Evolutionary conservation across 2,888 invertebrate species (phyloP), one percentile per base, ranked within the genome.

Genomic region (Pilophorus perplexus): DNA sequence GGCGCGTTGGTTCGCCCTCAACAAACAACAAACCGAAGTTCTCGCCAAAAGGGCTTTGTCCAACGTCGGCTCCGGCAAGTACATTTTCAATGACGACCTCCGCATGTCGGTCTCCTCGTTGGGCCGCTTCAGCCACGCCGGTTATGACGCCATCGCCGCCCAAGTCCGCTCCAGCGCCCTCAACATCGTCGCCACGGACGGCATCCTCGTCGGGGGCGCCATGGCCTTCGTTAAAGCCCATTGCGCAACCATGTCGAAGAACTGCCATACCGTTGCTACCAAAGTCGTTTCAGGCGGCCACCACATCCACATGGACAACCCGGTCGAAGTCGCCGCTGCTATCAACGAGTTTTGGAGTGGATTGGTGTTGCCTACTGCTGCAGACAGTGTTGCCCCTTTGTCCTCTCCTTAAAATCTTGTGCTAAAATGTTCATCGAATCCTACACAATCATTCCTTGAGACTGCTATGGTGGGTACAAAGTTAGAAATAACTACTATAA

Each of bases 261-360:
- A 37, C 20, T 64, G 64, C 22, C 18, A 5, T 3, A 16, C 37
- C 16, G 33, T 48, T 10, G 50, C 37, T 1, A 37, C 16, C 33
- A 14, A 14, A 6, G 78, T 89, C 0, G 80, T 59, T 18, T 14
- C 84, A n/a, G 89, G 89, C 1, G 81, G 82, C 1, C 90, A 90
- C 78, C 89, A 89, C 75, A 80, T 86, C 12, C 89, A 89, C 78
- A 80, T 90, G 68, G 86, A 84, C 71, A 79, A 84, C 71, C 85
- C 89, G 1, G 81, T 84, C 73, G 75, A 75, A 70, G 77, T 87
- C 18, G 81, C 82, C 0, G 79, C 80, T 1, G 74, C 81, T 38
- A 79, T 87, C 20, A 79, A 80, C 71, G 77, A 81, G 1, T 87
- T 87, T 74, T 37, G n/a, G n/a, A n/a, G n/a, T n/a, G n/a, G n/a